Conservation (phyloP, 2,888 invertebrate genomes). For the Hololepta plana region DNA sequence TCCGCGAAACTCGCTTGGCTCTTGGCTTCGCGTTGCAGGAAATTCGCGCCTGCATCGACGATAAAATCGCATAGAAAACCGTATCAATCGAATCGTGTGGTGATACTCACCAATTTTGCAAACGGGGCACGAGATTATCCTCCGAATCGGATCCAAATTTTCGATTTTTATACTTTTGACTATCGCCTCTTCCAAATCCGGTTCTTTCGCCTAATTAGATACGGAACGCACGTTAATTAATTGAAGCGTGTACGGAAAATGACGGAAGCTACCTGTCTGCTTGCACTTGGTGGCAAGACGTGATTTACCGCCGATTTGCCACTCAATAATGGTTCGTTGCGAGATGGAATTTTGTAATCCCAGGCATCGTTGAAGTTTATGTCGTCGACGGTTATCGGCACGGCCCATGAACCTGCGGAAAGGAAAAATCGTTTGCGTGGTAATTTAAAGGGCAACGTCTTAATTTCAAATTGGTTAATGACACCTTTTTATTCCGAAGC, state of each 20-base stretch:
- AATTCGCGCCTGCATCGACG: constrained; percentile 41
- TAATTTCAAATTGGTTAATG: constrained; percentile 1
- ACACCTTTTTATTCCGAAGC: constrained; percentile 2
- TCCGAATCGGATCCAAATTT: constrained; percentile 10
- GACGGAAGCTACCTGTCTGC: constrained; percentile 8
- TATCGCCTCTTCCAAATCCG: no score
- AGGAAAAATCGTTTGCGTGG: no score
- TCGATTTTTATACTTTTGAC: no score
- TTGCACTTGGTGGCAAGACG: constrained; percentile 8
- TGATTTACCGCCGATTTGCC: constrained; percentile 8
- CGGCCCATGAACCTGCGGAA: no score
- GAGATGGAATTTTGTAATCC: constrained; percentile 12
- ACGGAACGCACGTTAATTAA: no score
- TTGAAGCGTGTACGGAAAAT: no score
- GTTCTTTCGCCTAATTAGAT: no score
- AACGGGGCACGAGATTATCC: constrained; percentile 12
- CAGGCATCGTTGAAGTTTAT: constrained; percentile 14
- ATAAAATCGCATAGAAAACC: no score
- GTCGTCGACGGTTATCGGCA: constrained; percentile 7
- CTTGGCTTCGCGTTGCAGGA: constrained; percentile 55
- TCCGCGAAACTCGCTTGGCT: constrained; percentile 56
- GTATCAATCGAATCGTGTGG: no score
- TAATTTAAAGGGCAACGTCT: constrained; percentile 5
- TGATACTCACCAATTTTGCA: constrained; percentile 14
- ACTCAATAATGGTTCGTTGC: constrained; percentile 10